A percentile compares a stretch with the other conserved stretches of the same genome.
Evolutionary conservation across 2,113 vertebrate genomes (phyloP).

Genomic region (Vombatus ursinus): DNA sequence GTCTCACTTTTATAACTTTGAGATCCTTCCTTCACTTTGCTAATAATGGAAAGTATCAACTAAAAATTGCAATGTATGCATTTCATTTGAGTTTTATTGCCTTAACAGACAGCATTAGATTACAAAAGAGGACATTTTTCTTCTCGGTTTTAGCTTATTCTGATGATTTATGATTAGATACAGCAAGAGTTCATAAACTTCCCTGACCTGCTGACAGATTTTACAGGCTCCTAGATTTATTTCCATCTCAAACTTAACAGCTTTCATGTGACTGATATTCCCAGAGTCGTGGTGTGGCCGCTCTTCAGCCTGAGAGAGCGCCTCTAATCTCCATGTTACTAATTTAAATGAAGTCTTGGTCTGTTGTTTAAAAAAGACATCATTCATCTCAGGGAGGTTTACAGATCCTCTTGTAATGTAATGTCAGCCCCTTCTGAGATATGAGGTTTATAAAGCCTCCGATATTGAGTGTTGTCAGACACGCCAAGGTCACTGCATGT

Average conservation of each 20-base stretch:
- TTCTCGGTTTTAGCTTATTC: constrained; percentile 90
- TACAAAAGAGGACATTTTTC: constrained; percentile 91
- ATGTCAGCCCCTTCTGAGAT: constrained; percentile 91
- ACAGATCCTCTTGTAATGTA: constrained; percentile 89
- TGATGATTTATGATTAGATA: constrained; percentile 92
- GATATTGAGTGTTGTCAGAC: constrained; percentile 86
- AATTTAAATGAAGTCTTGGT: constrained; percentile 91
- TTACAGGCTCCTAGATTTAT: constrained; percentile 93
- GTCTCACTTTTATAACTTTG: constrained; percentile 85
- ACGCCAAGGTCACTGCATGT: constrained; percentile 86
- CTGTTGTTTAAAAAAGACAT: constrained; percentile 91
- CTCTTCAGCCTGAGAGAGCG: constrained; percentile 82
- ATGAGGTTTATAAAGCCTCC: constrained; percentile 87
- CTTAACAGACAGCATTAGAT: constrained; percentile 91
- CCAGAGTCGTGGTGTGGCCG: constrained; percentile 84
- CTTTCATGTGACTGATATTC: constrained; percentile 92
- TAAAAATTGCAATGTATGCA: constrained; percentile 89
- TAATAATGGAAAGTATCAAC: constrained; percentile 90
- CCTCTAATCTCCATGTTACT: constrained; percentile 90
- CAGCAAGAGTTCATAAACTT: constrained; percentile 93
- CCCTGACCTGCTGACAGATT: constrained; percentile 91
- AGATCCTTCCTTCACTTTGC: constrained; percentile 86
- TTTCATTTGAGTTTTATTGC: constrained; percentile 91
- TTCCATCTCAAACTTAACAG: constrained; percentile 89
- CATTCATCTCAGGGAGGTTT: constrained; percentile 87